phyloP scores from a whole-genome alignment of 2,797 vertebrate genomes.

The Adrianichthys oophorus region DNA sequence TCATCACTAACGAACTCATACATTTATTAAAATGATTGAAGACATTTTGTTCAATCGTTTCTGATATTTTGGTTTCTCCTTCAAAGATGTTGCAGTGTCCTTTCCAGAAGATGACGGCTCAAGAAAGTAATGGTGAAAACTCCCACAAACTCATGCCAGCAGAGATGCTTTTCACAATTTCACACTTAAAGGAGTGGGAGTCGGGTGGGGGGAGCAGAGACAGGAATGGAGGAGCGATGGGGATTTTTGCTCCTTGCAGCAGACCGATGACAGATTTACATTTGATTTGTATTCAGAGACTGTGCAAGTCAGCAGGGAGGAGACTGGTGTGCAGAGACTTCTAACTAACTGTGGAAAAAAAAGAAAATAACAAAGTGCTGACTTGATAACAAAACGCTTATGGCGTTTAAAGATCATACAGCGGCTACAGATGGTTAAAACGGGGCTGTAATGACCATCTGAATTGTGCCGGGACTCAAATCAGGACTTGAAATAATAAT shows the following conservation, averaged over 20 bases:
- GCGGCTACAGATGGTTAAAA: conserved; percentile 28
- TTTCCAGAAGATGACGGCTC: conserved; percentile 24
- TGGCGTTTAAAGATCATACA: conserved; percentile 32
- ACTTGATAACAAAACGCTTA: conserved; percentile 33
- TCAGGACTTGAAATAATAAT: conserved; percentile 21
- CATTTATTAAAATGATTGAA: too few relatives aligned
- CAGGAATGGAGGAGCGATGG: conserved; percentile 14
- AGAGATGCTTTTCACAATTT: conserved; percentile 53
- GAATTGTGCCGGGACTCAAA: conserved; percentile 37
- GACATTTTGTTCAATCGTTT: neutral
- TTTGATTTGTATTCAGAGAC: conserved; percentile 55
- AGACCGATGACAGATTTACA: conserved; percentile 39
- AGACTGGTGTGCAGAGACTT: conserved; percentile 42
- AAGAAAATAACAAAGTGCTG: conserved; percentile 1
- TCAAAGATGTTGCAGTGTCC: neutral
- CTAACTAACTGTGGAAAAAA: conserved; percentile 24
- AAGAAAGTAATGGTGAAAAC: conserved; percentile 42
- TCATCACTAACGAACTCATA: neutral
- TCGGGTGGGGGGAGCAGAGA: conserved; percentile 25
- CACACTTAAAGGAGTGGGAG: conserved; percentile 44
- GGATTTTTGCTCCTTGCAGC: conserved; percentile 2
- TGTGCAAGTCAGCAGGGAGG: conserved; percentile 28
- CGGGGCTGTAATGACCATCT: conserved; percentile 37
- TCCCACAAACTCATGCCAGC: conserved; percentile 46
- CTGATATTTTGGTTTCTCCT: neutral